Conservation (phyloP, 2,113 vertebrate species). For the Pitta sordida region DNA sequence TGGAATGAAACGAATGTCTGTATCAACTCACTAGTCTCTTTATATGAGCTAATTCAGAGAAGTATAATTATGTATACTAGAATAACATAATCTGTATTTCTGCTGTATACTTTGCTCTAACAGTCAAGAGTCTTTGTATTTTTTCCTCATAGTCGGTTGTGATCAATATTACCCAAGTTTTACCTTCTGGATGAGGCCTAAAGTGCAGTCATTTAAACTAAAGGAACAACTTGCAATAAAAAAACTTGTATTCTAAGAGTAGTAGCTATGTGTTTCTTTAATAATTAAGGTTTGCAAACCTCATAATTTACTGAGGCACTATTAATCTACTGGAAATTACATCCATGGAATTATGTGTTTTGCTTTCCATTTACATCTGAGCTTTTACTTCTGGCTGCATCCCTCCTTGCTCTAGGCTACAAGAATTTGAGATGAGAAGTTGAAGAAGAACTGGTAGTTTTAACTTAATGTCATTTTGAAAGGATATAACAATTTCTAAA, state of each 20-base stretch:
- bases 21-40: neutral
- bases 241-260: neutral
- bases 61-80: neutral
- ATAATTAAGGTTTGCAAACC: neutral
- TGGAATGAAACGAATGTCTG: neutral
- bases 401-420: neutral
- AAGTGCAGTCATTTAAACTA: neutral
- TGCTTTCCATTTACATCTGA: neutral
- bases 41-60: neutral
- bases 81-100: neutral
- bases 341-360: neutral
- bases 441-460: neutral
- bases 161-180: neutral
- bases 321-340: neutral
- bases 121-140: neutral
- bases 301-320: neutral
- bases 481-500: neutral
- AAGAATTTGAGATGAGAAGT: neutral
- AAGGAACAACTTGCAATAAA: neutral
- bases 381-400: neutral
- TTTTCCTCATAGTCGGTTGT: neutral
- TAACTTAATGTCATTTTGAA: neutral
- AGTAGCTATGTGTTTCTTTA: neutral
- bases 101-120: neutral
- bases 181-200: neutral